Percentiles rank a stretch among this genome's conserved stretches.
Conservation (phyloP, 2,888 invertebrate species). For the Ichneumoninae sp. region DNA sequence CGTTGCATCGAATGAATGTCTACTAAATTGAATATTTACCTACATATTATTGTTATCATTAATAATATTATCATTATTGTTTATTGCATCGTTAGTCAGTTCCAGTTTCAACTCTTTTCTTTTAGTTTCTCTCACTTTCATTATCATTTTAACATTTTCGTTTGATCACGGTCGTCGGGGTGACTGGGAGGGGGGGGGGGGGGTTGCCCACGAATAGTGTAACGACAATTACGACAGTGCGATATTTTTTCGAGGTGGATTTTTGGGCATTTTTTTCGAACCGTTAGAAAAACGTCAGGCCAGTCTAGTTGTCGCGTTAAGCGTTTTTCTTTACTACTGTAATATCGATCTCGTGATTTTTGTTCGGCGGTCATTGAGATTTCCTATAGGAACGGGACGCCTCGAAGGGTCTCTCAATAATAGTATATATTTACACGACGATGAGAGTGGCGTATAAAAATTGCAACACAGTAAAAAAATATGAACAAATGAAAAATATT, state of each 20-base stretch:
- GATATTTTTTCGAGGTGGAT: neutral
- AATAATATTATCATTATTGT: conserved; percentile 61
- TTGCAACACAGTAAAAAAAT: conserved; percentile 11
- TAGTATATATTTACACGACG: conserved; percentile 12
- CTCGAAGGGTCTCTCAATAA: neutral
- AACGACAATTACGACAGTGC: conserved; percentile 41
- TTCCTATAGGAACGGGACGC: conserved; percentile 17
- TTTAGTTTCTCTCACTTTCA: conserved; percentile 47
- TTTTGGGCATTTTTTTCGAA: neutral
- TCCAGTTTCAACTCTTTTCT: conserved; percentile 58
- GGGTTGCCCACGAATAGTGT: conserved; percentile 17
- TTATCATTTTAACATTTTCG: conserved; percentile 18
- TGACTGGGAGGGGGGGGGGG: neutral
- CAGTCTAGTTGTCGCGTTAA: conserved; percentile 60
- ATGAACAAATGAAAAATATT: neutral
- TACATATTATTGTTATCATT: conserved; percentile 43
- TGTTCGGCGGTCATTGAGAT: conserved; percentile 33
- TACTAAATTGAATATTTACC: conserved; percentile 35
- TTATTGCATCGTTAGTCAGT: conserved; percentile 68
- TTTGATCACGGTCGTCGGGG: conserved; percentile 28
- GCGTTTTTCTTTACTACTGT: conserved; percentile 39
- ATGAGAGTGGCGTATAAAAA: neutral
- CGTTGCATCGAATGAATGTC: conserved; percentile 58
- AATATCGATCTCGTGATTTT: conserved; percentile 41
- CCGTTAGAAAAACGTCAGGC: conserved; percentile 65